Base-by-base conservation (phyloP, 2,113 vertebrate genomes). In the Litocranius walleri region DNA sequence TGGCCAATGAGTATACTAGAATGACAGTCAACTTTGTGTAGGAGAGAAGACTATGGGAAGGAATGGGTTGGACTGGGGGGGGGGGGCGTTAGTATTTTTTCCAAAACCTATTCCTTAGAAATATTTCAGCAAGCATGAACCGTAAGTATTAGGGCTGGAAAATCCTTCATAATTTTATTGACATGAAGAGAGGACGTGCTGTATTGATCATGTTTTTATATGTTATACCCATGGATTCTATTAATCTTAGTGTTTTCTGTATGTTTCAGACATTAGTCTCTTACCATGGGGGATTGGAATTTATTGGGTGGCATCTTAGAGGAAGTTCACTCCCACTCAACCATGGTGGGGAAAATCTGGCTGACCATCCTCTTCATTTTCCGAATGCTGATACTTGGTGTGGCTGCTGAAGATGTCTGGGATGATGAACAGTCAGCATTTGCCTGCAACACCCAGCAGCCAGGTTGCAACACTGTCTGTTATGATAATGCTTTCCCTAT, bases 361-460 rank as follows among this genome's bases (percentile, higher is more conserved):
- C 99, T 99, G 40, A 99, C 99, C 6, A 99, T 99, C 97, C 99
- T 99, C 83, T 99, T 99, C 97, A 99, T 99, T 97, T 99, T 99
- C 98, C 99, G 99, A 62, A 99, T 99, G 99, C 98, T 99, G 54
- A 99, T 99, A 45, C 99, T 99, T 2, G 99, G 99, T 15, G 99
- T 99, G 30, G 99, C 99, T 33, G 99, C 99, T 0, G 99, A 99
- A 97, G 99, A 99, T 6, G 99, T 99, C 36, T 99, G 99, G 99
- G 99, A 99, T 0, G 99, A 99, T 0, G 99, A 99, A 94, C 99
- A 99, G 97, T 99, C 99, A 0, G 99, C 99, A 94, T 99, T 99
- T 98, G 99, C 99, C 80, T 99, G 99, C 98, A 99, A 99, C 98
- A 99, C 99, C 0, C 99, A 99, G 95, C 99, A 99, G 96, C 99